phyloP scores from a whole-genome alignment of 2,888 invertebrate genomes.

The Oeneis ivallda region DNA sequence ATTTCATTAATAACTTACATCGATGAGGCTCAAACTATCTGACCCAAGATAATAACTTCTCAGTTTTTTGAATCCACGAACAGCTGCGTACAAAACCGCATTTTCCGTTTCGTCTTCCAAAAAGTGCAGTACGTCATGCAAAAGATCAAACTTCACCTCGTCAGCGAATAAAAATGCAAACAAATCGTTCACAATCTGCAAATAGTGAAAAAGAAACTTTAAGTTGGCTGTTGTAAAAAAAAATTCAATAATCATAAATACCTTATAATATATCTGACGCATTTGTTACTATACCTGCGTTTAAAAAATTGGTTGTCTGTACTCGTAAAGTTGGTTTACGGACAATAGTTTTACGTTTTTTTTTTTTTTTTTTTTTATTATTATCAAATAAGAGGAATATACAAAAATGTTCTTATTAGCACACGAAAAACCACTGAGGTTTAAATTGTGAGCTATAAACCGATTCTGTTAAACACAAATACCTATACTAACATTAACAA shows the following conservation, averaged over 20 bases:
- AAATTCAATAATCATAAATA: too few relatives aligned
- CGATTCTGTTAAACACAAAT: too few relatives aligned
- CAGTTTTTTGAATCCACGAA: conserved; percentile 73
- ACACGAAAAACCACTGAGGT: too few relatives aligned
- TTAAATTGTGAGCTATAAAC: too few relatives aligned
- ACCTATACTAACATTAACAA: too few relatives aligned
- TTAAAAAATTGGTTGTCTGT: neutral
- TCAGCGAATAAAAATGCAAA: conserved; percentile 85
- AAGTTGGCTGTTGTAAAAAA: neutral
- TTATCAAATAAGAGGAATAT: too few relatives aligned
- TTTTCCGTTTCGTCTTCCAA: conserved; percentile 85
- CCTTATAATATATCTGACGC: too few relatives aligned
- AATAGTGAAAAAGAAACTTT: conserved; percentile 20
- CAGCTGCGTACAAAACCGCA: conserved; percentile 88
- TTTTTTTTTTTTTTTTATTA: too few relatives aligned
- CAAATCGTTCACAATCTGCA: conserved; percentile 87
- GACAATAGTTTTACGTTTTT: too few relatives aligned
- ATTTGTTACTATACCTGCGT: neutral
- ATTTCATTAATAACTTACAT: conserved; percentile 49
- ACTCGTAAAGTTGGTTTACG: too few relatives aligned
- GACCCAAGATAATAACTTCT: conserved; percentile 58
- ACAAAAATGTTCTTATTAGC: too few relatives aligned
- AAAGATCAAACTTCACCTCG: conserved; percentile 78
- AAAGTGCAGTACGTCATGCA: conserved; percentile 84
- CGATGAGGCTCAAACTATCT: conserved; percentile 51